A percentile compares a stretch with the other conserved stretches of the same genome.
Evolutionary conservation across 1,140 invertebrate genomes (phyloP).

Genomic region (Stegodyphus dumicola): DNA sequence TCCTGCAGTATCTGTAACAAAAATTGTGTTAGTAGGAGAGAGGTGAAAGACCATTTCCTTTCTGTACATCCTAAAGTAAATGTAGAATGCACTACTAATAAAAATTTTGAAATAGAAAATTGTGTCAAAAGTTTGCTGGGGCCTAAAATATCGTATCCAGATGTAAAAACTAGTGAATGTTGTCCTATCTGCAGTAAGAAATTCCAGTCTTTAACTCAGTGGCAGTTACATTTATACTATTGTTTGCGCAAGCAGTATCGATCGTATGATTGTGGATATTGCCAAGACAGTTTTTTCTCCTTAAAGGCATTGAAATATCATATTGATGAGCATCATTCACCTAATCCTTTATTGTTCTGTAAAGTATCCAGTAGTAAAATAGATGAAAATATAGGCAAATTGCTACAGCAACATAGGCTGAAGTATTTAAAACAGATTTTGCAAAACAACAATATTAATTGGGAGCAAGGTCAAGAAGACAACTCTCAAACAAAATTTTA

Average conservation of each 20-base stretch:
- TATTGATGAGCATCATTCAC: constrained; percentile 24
- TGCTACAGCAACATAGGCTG: neutral
- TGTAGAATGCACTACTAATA: constrained; percentile 2
- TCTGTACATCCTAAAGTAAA: neutral
- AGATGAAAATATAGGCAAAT: neutral
- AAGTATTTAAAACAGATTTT: neutral
- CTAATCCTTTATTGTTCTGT: neutral
- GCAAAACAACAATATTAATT: neutral
- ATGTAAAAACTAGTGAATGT: neutral
- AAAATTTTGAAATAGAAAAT: constrained; percentile 16
- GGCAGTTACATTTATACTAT: neutral
- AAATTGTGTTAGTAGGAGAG: constrained; percentile 2
- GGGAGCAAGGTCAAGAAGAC: neutral
- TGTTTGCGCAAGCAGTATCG: constrained; percentile 17
- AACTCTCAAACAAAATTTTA: neutral
- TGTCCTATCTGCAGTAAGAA: neutral
- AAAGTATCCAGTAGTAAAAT: constrained; percentile 4
- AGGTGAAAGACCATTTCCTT: constrained; percentile 12
- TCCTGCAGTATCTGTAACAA: constrained; percentile 11
- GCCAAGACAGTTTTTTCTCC: neutral
- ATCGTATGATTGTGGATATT: constrained; percentile 19
- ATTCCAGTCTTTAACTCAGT: neutral
- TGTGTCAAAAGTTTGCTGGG: constrained; percentile 1
- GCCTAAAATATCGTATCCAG: neutral
- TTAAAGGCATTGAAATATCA: constrained; percentile 26